Conservation (phyloP, 2,888 invertebrate genomes). For the Drosophila meridionalis region DNA sequence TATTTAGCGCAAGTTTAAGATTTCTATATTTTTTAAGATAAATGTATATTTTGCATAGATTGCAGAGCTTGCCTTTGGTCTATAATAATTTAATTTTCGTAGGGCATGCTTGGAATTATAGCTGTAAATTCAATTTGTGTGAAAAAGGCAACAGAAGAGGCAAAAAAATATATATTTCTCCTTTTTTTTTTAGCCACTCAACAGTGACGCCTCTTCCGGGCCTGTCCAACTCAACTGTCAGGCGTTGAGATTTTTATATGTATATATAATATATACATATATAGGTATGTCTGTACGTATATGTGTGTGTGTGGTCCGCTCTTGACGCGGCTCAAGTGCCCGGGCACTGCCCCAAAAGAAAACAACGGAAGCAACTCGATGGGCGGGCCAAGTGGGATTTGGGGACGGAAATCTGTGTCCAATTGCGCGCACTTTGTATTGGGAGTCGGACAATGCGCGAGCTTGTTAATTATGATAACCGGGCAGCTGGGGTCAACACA, state of each 20-base stretch:
- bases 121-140: constrained; percentile 63
- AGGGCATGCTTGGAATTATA: constrained; percentile 48
- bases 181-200: constrained; percentile 52
- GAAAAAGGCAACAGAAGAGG: constrained; percentile 44
- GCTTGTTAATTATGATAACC: constrained; percentile 79
- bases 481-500: constrained; percentile 41
- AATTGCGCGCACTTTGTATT: constrained; percentile 30
- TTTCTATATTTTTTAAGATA: background rate
- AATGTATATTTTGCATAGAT: background rate
- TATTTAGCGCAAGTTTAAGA: background rate
- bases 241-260: constrained; percentile 35
- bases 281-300: constrained; percentile 8
- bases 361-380: constrained; percentile 64
- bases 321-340: constrained; percentile 63
- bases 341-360: constrained; percentile 43
- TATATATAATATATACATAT: background rate
- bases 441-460: constrained; percentile 51
- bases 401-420: constrained; percentile 32
- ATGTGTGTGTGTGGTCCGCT: constrained; percentile 67
- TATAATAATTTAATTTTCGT: background rate
- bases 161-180: constrained; percentile 22
- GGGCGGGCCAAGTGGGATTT: constrained; percentile 52
- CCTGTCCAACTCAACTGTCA: constrained; percentile 59
- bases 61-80: constrained; percentile 1
- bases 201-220: constrained; percentile 42